Conservation (phyloP, 2,888 invertebrate genomes). For the Heteropelma amictum region DNA sequence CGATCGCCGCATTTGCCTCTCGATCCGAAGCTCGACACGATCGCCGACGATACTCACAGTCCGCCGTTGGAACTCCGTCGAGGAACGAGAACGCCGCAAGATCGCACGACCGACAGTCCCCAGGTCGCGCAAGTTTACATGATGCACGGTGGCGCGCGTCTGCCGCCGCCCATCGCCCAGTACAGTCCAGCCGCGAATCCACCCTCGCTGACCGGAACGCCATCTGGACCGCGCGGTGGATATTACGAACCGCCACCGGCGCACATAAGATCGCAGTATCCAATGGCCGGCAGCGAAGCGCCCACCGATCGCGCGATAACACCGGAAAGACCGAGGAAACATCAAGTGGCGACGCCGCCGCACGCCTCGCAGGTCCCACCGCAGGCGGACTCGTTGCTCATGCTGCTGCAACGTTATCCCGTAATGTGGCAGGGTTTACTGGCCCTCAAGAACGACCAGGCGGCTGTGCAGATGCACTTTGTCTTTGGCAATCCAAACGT, state of each 20-base stretch:
- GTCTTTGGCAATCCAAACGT: slow-evolving; percentile 96
- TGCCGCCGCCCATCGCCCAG: slow-evolving; percentile 74
- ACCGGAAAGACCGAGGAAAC: slow-evolving; percentile 79
- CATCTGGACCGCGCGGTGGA: slow-evolving; percentile 75
- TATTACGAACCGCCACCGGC: slow-evolving; percentile 84
- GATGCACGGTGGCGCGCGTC: slow-evolving; percentile 78
- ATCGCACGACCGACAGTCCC: slow-evolving; percentile 85
- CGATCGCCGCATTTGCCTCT: slow-evolving; percentile 78
- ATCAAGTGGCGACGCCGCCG: slow-evolving; percentile 77
- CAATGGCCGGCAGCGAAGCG: slow-evolving; percentile 74
- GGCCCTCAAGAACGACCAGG: slow-evolving; percentile 97
- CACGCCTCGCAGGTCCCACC: slow-evolving; percentile 89
- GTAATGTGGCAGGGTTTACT: slow-evolving; percentile 98
- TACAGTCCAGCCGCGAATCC: slow-evolving; percentile 69
- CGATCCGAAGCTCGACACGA: slow-evolving; percentile 81
- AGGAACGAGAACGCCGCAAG: slow-evolving; percentile 76
- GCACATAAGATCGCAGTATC: slow-evolving; percentile 78
- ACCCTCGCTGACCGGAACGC: slow-evolving; percentile 67
- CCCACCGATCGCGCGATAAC: slow-evolving; percentile 78
- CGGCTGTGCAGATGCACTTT: slow-evolving; percentile 99
- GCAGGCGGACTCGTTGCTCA: slow-evolving; percentile 90
- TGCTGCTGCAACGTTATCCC: slow-evolving; percentile 93
- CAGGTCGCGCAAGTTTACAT: slow-evolving; percentile 85
- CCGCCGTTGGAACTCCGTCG: slow-evolving; percentile 87
- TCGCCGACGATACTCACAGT: slow-evolving; percentile 82